Evolutionary conservation across 2,888 invertebrate genomes (phyloP).

Genomic region (Drosophila multiciliata): DNA sequence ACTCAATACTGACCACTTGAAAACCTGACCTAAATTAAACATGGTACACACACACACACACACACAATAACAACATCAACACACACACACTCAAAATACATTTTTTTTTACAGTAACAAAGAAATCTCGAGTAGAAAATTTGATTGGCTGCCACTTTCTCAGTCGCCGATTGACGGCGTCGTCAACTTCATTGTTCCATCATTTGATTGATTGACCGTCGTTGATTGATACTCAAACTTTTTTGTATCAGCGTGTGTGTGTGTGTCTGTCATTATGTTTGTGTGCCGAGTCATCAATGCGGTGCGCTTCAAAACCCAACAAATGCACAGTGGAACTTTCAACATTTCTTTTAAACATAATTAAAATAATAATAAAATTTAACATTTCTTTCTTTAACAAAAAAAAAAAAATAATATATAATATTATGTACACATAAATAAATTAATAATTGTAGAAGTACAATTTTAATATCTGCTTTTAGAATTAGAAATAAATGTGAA

Average conservation of each 20-base stretch:
- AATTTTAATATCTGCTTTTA: background rate
- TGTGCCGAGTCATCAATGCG: conserved; percentile 58
- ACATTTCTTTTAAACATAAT: background rate
- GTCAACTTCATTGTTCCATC: conserved; percentile 50
- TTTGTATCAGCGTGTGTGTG: conserved; percentile 18
- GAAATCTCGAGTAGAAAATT: conserved; percentile 33
- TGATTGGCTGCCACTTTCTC: conserved; percentile 25
- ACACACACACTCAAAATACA: conserved; percentile 6
- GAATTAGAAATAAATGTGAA: background rate
- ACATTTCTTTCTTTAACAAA: background rate
- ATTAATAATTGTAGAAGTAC: background rate
- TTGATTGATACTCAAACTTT: conserved; percentile 72
- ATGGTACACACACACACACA: conserved; percentile 23
- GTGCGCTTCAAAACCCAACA: conserved; percentile 48
- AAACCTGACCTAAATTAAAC: conserved; percentile 21
- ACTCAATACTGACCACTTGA: conserved; percentile 4
- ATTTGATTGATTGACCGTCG: conserved; percentile 68
- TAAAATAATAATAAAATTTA: background rate
- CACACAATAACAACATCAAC: conserved; percentile 21
- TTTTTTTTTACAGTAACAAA: background rate
- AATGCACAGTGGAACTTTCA: conserved; percentile 34
- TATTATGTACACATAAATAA: background rate
- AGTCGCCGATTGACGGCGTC: conserved; percentile 24
- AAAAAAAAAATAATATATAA: background rate
- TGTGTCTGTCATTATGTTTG: conserved; percentile 22